A percentile compares a stretch with the other conserved stretches of the same genome.
Evolutionary conservation across 1,140 invertebrate genomes (phyloP).

Genomic region (Physella acuta): DNA sequence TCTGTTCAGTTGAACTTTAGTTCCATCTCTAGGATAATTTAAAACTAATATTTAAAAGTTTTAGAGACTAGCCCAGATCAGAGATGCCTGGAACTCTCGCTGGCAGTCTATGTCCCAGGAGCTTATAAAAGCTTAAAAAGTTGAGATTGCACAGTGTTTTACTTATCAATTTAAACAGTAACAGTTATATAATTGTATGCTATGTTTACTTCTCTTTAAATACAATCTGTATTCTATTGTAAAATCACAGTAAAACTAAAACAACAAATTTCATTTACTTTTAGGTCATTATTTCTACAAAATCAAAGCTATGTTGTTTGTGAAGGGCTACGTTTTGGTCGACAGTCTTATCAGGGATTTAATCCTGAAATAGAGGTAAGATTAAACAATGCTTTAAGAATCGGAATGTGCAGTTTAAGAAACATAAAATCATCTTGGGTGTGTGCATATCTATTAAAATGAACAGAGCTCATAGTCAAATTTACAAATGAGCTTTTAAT

Average conservation of each 20-base stretch:
- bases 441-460: too few species aligned
- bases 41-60: too few species aligned
- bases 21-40: too few species aligned
- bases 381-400: too few species aligned
- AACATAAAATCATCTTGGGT: too few species aligned
- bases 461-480: too few species aligned
- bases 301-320: constrained; percentile 56
- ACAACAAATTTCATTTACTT: background rate
- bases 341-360: constrained; percentile 83
- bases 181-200: background rate
- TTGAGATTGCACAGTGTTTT: background rate
- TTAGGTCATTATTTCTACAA: constrained; percentile 6
- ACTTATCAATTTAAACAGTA: background rate
- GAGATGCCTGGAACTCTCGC: background rate
- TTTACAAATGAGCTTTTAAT: too few species aligned
- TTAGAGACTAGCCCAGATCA: too few species aligned
- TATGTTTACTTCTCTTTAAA: background rate
- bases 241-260: background rate
- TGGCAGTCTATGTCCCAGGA: background rate
- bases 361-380: constrained; percentile 80
- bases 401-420: too few species aligned
- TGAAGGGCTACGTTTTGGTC: constrained; percentile 75
- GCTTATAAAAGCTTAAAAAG: background rate
- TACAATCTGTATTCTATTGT: background rate
- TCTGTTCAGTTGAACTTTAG: too few species aligned